Percentiles rank a stretch among this genome's conserved stretches.
Conservation (phyloP, 2,113 vertebrate genomes). For the Amphilophus citrinellus region DNA sequence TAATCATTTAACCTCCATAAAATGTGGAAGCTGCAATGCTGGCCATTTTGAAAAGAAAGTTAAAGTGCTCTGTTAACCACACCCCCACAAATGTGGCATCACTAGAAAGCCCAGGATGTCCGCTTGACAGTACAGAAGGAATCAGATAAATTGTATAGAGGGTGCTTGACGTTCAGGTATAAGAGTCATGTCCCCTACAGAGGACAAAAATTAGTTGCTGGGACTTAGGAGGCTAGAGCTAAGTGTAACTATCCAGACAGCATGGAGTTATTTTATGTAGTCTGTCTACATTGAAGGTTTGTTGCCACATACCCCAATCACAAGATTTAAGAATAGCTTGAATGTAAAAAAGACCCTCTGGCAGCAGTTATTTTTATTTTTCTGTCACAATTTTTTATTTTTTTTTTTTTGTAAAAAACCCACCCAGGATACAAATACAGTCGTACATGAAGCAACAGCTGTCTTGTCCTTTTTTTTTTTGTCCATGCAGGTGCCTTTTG, state of each 20-base stretch:
- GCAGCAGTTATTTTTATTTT: neutral
- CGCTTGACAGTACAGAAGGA: no score
- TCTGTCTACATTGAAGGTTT: neutral
- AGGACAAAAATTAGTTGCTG: no score
- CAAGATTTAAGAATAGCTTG: neutral
- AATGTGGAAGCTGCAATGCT: no score
- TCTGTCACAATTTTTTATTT: neutral
- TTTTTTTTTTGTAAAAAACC: neutral
- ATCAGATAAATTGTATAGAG: no score
- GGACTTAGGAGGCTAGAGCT: no score
- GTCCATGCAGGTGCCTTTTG: conserved; percentile 4
- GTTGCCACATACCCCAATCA: neutral
- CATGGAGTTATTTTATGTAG: neutral
- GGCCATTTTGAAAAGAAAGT: no score
- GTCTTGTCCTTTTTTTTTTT: neutral
- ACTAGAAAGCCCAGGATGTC: no score
- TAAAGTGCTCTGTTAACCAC: no score
- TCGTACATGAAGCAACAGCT: neutral
- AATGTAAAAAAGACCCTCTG: neutral
- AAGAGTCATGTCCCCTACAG: no score
- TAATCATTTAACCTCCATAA: no score
- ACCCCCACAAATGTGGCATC: no score
- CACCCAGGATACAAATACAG: neutral
- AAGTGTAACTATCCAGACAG: neutral
- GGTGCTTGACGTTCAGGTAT: no score